Percentiles rank a stretch among this genome's conserved stretches.
phyloP scores from a whole-genome alignment of 2,113 vertebrate genomes.

The Pseudopodoces humilis region DNA sequence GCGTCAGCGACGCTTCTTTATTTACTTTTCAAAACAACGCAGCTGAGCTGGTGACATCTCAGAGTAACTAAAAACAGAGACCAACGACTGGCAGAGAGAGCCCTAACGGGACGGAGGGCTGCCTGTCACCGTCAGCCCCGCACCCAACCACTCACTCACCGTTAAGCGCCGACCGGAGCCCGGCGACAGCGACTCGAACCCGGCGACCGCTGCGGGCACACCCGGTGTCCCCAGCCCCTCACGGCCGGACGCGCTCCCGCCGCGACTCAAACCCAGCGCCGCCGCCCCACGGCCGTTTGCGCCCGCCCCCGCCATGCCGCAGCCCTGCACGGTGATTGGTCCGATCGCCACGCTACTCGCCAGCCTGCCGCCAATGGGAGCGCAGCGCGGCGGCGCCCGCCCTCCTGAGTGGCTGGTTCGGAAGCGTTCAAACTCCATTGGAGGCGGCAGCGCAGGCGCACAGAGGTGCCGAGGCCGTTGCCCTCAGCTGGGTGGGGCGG shows the following conservation, averaged over 20 bases:
- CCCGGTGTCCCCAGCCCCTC: background rate
- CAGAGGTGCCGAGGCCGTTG: accelerated
- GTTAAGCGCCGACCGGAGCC: too few species aligned
- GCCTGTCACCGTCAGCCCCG: background rate
- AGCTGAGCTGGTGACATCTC: background rate
- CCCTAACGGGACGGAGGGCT: accelerated
- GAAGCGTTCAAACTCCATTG: background rate
- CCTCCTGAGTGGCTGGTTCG: background rate
- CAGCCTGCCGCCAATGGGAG: background rate
- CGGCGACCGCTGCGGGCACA: accelerated
- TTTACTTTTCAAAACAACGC: background rate
- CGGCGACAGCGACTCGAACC: too few species aligned
- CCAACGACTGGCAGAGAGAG: accelerated
- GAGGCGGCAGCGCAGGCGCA: accelerated
- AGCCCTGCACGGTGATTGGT: background rate
- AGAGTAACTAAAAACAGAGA: accelerated
- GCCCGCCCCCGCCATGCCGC: accelerated
- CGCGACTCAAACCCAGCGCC: background rate
- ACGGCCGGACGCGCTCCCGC: accelerated
- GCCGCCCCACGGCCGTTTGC: background rate
- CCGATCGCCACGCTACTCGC: accelerated
- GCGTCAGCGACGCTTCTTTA: too few species aligned
- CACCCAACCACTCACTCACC: background rate
- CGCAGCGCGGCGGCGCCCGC: accelerated
- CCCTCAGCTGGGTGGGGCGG: accelerated